phyloP scores from a whole-genome alignment of 2,113 vertebrate genomes.

The Rhea pennata region DNA sequence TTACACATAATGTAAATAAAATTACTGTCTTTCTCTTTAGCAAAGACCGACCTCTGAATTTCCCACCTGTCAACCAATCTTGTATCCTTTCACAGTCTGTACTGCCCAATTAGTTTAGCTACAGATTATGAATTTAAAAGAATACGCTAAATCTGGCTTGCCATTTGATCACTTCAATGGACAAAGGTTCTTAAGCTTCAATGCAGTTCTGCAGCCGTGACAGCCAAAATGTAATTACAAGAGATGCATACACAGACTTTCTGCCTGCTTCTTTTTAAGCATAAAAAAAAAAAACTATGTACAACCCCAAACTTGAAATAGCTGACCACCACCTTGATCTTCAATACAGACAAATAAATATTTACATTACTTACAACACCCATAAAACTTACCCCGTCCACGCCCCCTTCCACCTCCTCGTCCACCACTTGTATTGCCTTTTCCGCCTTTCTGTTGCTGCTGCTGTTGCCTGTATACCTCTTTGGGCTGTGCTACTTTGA shows the following conservation, averaged over 20 bases:
- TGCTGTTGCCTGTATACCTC: slow-evolving; percentile 90
- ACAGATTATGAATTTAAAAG: rapidly evolving
- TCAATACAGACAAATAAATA: background rate
- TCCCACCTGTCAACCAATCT: rapidly evolving
- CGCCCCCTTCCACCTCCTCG: slow-evolving; percentile 84
- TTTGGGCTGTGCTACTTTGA: slow-evolving; percentile 92
- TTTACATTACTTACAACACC: background rate
- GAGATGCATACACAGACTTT: background rate
- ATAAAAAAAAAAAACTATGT: rapidly evolving
- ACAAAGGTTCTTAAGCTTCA: background rate
- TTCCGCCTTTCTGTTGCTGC: slow-evolving; percentile 83
- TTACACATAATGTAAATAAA: background rate
- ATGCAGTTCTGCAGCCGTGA: background rate
- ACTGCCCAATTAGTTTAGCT: background rate
- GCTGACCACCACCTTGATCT: background rate
- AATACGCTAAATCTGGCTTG: background rate
- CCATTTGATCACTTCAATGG: background rate
- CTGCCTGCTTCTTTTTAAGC: background rate
- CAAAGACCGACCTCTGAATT: rapidly evolving
- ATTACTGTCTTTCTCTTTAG: background rate
- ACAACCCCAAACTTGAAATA: background rate
- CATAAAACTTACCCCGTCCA: slow-evolving; percentile 80
- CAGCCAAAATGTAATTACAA: background rate
- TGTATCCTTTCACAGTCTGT: rapidly evolving
- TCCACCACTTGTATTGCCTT: slow-evolving; percentile 77